Conservation (phyloP, 2,888 invertebrate genomes). For the Dicranocentrus wangi region DNA sequence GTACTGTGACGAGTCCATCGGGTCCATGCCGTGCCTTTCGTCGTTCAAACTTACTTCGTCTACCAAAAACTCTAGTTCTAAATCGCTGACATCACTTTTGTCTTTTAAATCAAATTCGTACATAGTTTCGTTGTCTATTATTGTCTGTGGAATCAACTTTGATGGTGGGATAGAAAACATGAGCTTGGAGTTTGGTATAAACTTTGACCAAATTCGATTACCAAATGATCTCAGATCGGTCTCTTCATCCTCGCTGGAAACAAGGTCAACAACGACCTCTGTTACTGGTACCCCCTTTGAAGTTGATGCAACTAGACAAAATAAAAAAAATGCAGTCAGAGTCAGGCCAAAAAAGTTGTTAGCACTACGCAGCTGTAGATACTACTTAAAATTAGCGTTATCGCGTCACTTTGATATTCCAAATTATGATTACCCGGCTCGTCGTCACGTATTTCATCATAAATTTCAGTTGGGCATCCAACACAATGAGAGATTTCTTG, state of each 20-base stretch:
- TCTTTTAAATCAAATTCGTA: constrained; percentile 57
- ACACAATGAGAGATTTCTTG: constrained; percentile 63
- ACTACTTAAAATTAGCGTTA: no score
- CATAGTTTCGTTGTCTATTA: constrained; percentile 33
- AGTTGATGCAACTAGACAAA: constrained; percentile 59
- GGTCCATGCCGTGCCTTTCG: constrained; percentile 26
- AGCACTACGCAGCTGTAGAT: no score
- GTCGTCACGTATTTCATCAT: constrained; percentile 21
- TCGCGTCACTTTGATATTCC: no score
- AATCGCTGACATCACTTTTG: constrained; percentile 55
- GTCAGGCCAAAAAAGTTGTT: no score
- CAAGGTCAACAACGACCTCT: constrained; percentile 61
- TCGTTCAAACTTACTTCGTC: constrained; percentile 62
- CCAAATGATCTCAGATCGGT: constrained; percentile 44
- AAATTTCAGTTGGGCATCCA: constrained; percentile 45
- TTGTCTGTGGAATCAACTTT: constrained; percentile 59
- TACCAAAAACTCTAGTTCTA: constrained; percentile 63
- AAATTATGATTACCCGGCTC: constrained; percentile 63
- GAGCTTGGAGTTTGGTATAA: constrained; percentile 60
- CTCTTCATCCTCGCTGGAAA: constrained; percentile 65
- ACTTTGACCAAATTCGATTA: constrained; percentile 63
- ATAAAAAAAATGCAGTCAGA: background rate
- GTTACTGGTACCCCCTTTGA: constrained; percentile 40
- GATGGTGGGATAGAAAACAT: constrained; percentile 63
- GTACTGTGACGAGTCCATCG: background rate